Evolutionary conservation across 2,113 vertebrate species (phyloP).

Genomic region (Melanotaenia duboulayi): DNA sequence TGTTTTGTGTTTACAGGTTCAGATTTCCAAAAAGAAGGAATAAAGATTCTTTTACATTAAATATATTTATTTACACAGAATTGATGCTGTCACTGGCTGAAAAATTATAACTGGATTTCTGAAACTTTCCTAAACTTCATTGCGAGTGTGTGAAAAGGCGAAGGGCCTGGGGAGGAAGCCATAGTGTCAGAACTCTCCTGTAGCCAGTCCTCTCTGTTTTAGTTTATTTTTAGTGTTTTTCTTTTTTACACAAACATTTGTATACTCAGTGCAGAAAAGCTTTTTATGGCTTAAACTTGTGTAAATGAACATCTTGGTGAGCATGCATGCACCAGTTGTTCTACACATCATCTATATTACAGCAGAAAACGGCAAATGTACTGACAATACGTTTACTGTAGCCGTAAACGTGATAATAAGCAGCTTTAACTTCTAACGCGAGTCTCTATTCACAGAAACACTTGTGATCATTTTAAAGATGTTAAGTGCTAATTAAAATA

Average conservation of each 20-base stretch:
- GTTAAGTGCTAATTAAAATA: slow-evolving; percentile 64
- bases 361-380: slow-evolving; percentile 46
- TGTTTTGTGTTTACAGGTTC: not conserved
- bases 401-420: slow-evolving; percentile 70
- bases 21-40: not conserved
- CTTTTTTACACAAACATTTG: slow-evolving; percentile 20
- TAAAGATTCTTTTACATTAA: not conserved
- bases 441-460: slow-evolving; percentile 62
- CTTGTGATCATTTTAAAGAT: slow-evolving; percentile 44
- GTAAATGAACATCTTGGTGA: slow-evolving; percentile 50
- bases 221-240: not conserved
- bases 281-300: slow-evolving; percentile 72
- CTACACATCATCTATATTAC: slow-evolving; percentile 53
- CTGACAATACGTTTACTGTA: slow-evolving; percentile 52
- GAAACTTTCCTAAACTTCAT: not conserved
- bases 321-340: slow-evolving; percentile 52
- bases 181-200: slow-evolving; percentile 6
- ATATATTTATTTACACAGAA: not conserved
- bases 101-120: not conserved
- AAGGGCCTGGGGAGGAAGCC: not conserved
- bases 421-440: slow-evolving; percentile 70
- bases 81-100: not conserved
- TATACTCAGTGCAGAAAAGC: slow-evolving; percentile 52
- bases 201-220: not conserved
- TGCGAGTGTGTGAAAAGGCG: not conserved